A percentile compares a stretch with the other conserved stretches of the same genome.
phyloP scores from a whole-genome alignment of 23 tunicate species.

The Clavelina lepadiformis region DNA sequence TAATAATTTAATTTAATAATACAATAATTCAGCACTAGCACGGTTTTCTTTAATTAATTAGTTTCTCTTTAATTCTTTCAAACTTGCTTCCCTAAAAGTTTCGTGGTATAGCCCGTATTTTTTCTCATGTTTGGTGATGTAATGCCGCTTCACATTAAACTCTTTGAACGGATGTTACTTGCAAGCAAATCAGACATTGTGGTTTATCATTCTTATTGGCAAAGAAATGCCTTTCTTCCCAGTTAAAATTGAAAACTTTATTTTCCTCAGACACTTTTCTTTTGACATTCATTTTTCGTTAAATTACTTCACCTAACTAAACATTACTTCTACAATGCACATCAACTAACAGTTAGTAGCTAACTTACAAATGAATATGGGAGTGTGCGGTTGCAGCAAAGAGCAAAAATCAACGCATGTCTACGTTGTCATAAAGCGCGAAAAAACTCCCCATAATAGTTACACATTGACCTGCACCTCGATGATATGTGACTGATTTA shows the following conservation, averaged over 20 bases:
- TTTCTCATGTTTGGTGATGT: slow-evolving; percentile 15
- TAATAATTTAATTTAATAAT: no score
- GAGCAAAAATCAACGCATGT: slow-evolving; percentile 6
- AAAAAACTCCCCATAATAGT: no score
- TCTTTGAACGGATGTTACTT: slow-evolving; percentile 1
- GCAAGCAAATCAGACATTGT: slow-evolving; percentile 6
- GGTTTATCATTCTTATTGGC: slow-evolving; percentile 11
- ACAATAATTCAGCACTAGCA: no score
- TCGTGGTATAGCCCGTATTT: slow-evolving; percentile 11
- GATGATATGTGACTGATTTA: no score
- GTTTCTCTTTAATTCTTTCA: slow-evolving; percentile 11
- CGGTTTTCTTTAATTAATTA: no score
- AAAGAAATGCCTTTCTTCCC: slow-evolving; percentile 17
- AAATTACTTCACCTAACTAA: neutral
- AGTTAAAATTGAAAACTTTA: slow-evolving; percentile 6
- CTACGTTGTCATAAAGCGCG: slow-evolving; percentile 14
- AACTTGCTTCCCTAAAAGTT: slow-evolving; percentile 18
- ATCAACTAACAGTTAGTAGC: slow-evolving; percentile 9
- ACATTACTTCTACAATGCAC: slow-evolving; percentile 4
- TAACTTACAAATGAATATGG: slow-evolving; percentile 7
- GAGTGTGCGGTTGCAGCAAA: neutral
- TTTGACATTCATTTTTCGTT: slow-evolving; percentile 14
- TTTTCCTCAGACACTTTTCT: slow-evolving; percentile 13
- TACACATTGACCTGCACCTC: no score
- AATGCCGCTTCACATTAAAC: slow-evolving; percentile 24